These are phyloP conservation scores for Onchidella celtica DNA, from an alignment of 2,888 invertebrate genomes.

Conservation along the genomic window DNA sequence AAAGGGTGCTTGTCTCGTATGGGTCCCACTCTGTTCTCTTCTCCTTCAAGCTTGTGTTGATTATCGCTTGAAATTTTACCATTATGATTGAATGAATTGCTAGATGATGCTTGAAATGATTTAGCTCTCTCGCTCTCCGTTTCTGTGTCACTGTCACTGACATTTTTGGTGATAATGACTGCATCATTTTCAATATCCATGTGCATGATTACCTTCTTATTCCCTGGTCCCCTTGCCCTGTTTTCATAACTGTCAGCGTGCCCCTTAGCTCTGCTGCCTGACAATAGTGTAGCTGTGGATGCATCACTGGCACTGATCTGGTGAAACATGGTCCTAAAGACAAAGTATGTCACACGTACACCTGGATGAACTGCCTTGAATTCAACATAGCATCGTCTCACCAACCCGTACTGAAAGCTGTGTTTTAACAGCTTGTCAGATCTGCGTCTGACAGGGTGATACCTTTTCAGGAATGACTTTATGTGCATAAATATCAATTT, in stretches of 20 bases:
- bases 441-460: not conserved
- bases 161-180: constrained; percentile 12
- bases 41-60: too few relatives aligned
- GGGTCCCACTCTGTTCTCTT: too few relatives aligned
- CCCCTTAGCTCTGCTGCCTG: not conserved
- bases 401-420: not conserved
- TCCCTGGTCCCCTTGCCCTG: not conserved
- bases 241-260: not conserved
- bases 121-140: not conserved
- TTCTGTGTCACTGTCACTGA: constrained; percentile 8
- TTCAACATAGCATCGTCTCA: not conserved
- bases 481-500: not conserved
- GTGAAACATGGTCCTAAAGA: not conserved
- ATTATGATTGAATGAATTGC: not conserved
- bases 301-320: not conserved
- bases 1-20: not conserved
- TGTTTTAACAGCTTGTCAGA: not conserved
- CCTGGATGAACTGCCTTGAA: not conserved
- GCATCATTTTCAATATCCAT: constrained; percentile 13
- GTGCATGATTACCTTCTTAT: constrained; percentile 7
- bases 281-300: not conserved
- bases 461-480: constrained; percentile 21
- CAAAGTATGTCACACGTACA: not conserved
- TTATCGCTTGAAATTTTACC: not conserved
- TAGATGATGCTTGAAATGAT: too few relatives aligned